Evolutionary conservation across 1,140 invertebrate genomes (phyloP), one percentile per base, ranked within the genome.

Genomic region (Drosophila quadrilineata): DNA sequence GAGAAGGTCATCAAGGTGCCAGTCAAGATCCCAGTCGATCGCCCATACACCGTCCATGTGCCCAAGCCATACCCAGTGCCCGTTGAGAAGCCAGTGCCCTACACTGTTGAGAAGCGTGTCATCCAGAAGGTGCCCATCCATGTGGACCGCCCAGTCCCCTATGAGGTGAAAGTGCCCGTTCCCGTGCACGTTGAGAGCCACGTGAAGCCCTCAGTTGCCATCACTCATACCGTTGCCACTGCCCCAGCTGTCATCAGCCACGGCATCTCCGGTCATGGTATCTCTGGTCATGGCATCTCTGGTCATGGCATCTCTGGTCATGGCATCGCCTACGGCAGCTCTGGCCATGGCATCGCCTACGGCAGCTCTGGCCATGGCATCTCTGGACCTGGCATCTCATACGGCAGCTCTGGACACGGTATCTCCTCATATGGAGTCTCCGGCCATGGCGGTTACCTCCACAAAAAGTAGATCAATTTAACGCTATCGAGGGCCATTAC

Each of bases 11-110:
- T 93, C 22, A 80, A 77, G 46, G 75, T 89, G 3, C 87, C 86
- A 22, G 88, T 92, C 10, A 93, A 93, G 77, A 91, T 93, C 36
- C 91, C 90, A 4, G 91, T 93, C 36, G 91, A 92, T 64, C 91
- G 90, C 26, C 92, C 92, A 12, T 92, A 92, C 82, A 90, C 92
- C 28, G 93, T 94, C 3, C 91, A 92, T 66, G 92, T 92, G 79
- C 91, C 91, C 41, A 91, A 92, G 45, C 89, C 88, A 19, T 86
- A 89, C 49, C 91, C 91, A 59, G 92, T 92, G 19, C 92, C 92
- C 56, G 93, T 94, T 12, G 92, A 93, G 73, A 93, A 94, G 57
- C 92, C 92, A 21, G 91, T 92, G 60, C 91, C 91, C 22, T 92
- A 91, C 91, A 92, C 91, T 58, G 92, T 93, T 6, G 92, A 93